Evolutionary conservation across 2,888 invertebrate genomes (phyloP).

Genomic region (Incurvaria masculella): DNA sequence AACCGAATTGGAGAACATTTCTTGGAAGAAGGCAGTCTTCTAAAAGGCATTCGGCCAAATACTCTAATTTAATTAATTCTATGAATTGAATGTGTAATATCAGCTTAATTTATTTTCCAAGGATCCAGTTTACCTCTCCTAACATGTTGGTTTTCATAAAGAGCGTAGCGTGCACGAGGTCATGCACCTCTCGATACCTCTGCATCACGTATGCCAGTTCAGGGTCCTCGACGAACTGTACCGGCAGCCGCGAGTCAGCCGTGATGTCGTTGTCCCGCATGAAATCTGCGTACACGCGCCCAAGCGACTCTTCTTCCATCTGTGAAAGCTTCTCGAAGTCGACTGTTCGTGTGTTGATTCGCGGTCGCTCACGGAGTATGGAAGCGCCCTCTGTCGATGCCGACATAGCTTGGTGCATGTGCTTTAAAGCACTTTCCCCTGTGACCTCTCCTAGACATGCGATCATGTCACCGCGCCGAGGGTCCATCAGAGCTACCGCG

Average conservation of each 20-base stretch:
- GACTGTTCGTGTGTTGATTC: constrained; percentile 82
- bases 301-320: constrained; percentile 79
- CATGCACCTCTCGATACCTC: constrained; percentile 95
- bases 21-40: too few relatives aligned
- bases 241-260: constrained; percentile 87
- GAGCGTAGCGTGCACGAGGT: constrained; percentile 87
- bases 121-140: constrained; percentile 59
- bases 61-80: too few relatives aligned
- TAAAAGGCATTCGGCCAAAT: too few relatives aligned
- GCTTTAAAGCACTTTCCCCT: constrained; percentile 65
- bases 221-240: constrained; percentile 87
- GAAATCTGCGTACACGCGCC: constrained; percentile 82
- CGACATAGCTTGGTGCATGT: constrained; percentile 74
- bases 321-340: constrained; percentile 66
- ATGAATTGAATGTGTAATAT: too few relatives aligned
- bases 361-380: constrained; percentile 75
- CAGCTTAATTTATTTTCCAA: background rate
- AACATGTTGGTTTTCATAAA: constrained; percentile 95
- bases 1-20: too few relatives aligned
- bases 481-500: constrained; percentile 75
- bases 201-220: constrained; percentile 96
- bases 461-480: constrained; percentile 85
- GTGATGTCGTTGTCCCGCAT: constrained; percentile 82
- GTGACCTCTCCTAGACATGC: constrained; percentile 94
- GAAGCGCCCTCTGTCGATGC: constrained; percentile 71